Evolutionary conservation across 2,113 vertebrate species (phyloP), one percentile per base, ranked within the genome.

Genomic region (Toxotes jaculatrix): DNA sequence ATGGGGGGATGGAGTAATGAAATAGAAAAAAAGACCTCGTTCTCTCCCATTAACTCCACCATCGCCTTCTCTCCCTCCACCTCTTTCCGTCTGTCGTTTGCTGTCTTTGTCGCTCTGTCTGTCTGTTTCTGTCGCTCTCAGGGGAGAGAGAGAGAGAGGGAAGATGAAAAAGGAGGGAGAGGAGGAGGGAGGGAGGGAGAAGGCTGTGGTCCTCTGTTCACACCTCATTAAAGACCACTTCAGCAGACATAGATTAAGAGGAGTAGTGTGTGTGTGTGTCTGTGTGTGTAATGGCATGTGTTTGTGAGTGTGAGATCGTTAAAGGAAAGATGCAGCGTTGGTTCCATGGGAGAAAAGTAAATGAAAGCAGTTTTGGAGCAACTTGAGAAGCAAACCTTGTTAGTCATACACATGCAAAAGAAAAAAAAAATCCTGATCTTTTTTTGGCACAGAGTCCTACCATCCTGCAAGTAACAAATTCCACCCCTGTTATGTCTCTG

Each of bases 141-240:
- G 59, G 11, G 83, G 64, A 32, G 55, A 82, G 74, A 66, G 55
- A 82, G 74, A 66, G 63, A 79, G 74, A 71, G 65, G 69, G 66
- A 71, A 82, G 83, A 89, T 79, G 87, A 81, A 88, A 84, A 76
- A 69, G 49, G 70, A 77, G 60, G 49, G 55, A 80, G 72, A 65
- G 77, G 23, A 56, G 51, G 66, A 70, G 43, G 60, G 76, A 49
- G 49, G 84, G 53, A 79, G 73, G 43, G 67, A 79, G 79, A 73
- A 63, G 79, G 87, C 77, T 83, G 85, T 83, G 87, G 81, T 87
- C 78, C 67, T 84, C 85, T 86, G 82, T 91, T 91, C 90, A 93
- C 83, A 92, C 89, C 90, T 94, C 91, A 94, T 93, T 94, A 93
- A 91, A 90, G 90, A 82, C 80, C 89, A 91, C 88, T 93, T 88